Evolutionary conservation across 2,797 vertebrate genomes (phyloP).

Genomic region (Sus cebifrons): DNA sequence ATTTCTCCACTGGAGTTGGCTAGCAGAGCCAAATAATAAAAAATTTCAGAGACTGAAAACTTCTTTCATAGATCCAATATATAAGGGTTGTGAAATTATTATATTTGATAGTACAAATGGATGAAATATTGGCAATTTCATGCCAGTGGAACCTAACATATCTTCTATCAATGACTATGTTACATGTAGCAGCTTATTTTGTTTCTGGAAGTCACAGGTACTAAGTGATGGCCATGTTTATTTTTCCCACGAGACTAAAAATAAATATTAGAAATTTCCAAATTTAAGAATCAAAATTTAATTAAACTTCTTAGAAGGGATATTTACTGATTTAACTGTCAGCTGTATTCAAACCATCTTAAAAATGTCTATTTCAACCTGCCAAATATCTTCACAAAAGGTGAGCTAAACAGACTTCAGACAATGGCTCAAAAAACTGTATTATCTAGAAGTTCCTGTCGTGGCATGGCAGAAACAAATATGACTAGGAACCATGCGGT

Average conservation of each 20-base stretch:
- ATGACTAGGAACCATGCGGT: too few species aligned
- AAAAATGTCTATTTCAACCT: conserved; percentile 70
- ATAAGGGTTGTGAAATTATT: background rate
- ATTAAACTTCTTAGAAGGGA: conserved; percentile 53
- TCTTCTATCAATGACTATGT: background rate
- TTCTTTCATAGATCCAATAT: background rate
- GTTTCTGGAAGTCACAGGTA: conserved; percentile 13
- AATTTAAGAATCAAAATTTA: conserved; percentile 69
- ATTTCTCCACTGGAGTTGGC: background rate
- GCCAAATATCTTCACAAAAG: conserved; percentile 72
- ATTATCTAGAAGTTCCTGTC: too few species aligned
- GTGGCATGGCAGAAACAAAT: too few species aligned
- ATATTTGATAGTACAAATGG: background rate
- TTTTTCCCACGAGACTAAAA: conserved; percentile 61
- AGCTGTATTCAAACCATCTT: conserved; percentile 59
- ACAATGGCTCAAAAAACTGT: conserved; percentile 36
- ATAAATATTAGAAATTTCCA: conserved; percentile 39
- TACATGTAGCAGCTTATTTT: background rate
- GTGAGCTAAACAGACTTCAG: conserved; percentile 19
- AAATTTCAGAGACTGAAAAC: background rate
- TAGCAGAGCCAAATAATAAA: conserved; percentile 58
- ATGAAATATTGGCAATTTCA: background rate
- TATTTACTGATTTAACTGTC: conserved; percentile 54
- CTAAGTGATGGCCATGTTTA: background rate
- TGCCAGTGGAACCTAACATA: background rate